A percentile compares a stretch with the other conserved stretches of the same genome.
These are phyloP conservation scores for Lepidurus arcticus DNA, from an alignment of 1,140 invertebrate species.

Conservation along the genomic window DNA sequence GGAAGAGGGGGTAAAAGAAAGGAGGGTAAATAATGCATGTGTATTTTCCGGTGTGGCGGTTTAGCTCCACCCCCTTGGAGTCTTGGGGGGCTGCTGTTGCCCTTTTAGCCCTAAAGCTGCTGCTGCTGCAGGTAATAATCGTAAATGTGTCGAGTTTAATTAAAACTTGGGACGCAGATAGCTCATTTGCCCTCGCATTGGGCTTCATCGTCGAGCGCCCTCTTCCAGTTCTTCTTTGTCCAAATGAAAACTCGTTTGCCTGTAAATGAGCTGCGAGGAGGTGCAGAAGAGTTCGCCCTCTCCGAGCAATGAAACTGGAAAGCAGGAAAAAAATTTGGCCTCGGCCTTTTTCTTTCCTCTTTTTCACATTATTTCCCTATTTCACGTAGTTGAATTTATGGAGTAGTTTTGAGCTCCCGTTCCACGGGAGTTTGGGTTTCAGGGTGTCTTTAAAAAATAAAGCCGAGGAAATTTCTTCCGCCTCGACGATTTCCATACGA, in stretches of 20 bases:
- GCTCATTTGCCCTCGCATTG: conserved; percentile 9
- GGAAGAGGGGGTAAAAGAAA: not conserved
- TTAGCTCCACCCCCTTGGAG: not conserved
- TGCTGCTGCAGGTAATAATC: conserved; percentile 9
- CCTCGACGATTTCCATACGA: not conserved
- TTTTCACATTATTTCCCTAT: not conserved
- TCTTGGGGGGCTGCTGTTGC: not conserved
- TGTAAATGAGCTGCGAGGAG: conserved; percentile 11
- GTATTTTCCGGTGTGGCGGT: not conserved
- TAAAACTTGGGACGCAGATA: conserved; percentile 4
- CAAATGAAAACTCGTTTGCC: conserved; percentile 17
- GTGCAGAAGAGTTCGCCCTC: not conserved
- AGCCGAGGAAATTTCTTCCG: not conserved
- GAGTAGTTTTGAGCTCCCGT: not conserved
- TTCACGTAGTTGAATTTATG: conserved; percentile 4
- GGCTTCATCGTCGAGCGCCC: conserved; percentile 5
- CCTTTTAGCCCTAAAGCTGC: conserved; percentile 18
- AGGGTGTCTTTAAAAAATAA: not conserved
- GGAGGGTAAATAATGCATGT: not conserved
- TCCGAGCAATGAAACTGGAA: not conserved
- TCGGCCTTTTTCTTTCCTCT: not conserved
- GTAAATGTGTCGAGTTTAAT: conserved; percentile 19
- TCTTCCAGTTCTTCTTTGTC: not conserved
- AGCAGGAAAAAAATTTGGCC: not conserved
- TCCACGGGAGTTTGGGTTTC: too few species aligned